A percentile compares a stretch with the other conserved stretches of the same genome.
Conservation (phyloP, 1,140 invertebrate species). For the Idris sp. region DNA sequence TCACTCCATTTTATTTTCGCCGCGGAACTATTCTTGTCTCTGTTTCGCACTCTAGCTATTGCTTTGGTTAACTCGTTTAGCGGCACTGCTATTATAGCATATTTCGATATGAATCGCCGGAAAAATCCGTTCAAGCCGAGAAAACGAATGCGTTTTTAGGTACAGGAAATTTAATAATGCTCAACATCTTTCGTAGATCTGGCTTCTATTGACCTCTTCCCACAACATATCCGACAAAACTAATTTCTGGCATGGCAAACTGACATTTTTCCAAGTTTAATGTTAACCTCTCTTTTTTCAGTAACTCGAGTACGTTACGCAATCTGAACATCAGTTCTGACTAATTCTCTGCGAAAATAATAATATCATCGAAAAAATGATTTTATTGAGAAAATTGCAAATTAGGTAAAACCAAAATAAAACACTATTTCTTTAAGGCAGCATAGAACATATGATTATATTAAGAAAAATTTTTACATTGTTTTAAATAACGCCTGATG, state of each 20-base stretch:
- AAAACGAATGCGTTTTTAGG: neutral
- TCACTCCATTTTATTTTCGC: slow-evolving; percentile 55
- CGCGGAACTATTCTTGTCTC: too few species aligned
- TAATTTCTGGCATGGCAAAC: neutral
- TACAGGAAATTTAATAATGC: neutral
- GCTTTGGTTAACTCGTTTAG: neutral
- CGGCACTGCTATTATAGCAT: neutral
- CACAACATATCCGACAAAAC: neutral
- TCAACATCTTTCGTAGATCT: neutral
- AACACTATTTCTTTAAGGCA: too few species aligned
- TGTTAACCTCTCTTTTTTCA: neutral
- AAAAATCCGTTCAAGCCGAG: slow-evolving; percentile 3
- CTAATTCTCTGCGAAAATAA: neutral
- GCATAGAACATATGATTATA: too few species aligned
- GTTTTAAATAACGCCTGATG: too few species aligned
- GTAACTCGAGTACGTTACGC: neutral
- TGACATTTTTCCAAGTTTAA: neutral
- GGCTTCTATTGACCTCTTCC: neutral
- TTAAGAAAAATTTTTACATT: too few species aligned
- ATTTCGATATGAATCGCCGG: neutral
- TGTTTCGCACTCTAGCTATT: neutral
- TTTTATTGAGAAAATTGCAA: too few species aligned
- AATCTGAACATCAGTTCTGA: neutral
- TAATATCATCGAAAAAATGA: neutral
- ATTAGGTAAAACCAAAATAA: too few species aligned